Evolutionary conservation across 2,888 invertebrate genomes (phyloP).

Genomic region (Zelleria hepariella): DNA sequence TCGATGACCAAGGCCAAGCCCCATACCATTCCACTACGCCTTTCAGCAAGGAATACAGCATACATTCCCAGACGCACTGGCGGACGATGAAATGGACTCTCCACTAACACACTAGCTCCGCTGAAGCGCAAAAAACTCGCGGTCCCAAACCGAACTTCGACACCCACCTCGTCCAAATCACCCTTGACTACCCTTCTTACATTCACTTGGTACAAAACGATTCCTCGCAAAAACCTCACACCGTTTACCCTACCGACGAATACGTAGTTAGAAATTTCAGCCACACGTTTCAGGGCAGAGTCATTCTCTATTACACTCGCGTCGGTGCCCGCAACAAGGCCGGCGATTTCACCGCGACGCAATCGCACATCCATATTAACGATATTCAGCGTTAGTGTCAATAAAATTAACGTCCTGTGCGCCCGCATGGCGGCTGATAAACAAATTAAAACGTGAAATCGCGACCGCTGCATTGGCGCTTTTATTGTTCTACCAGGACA

Average conservation of each 20-base stretch:
- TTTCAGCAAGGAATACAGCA: conserved; percentile 53
- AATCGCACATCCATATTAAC: conserved; percentile 15
- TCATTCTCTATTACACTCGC: conserved; percentile 30
- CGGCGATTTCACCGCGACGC: not conserved
- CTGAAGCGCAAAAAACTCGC: conserved; percentile 43
- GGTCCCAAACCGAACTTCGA: conserved; percentile 37
- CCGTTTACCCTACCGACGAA: conserved; percentile 54
- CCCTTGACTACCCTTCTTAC: conserved; percentile 56
- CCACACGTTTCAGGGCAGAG: conserved; percentile 25
- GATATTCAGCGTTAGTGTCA: conserved; percentile 27
- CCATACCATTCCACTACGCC: conserved; percentile 20
- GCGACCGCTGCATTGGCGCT: conserved; percentile 14
- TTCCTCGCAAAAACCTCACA: conserved; percentile 33
- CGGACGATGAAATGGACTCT: conserved; percentile 35
- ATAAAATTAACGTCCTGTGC: conserved; percentile 26
- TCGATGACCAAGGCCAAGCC: conserved; percentile 42
- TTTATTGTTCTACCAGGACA: conserved; percentile 13
- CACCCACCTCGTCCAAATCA: conserved; percentile 50
- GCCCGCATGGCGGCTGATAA: conserved; percentile 26
- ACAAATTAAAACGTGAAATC: conserved; percentile 3
- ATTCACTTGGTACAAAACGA: conserved; percentile 48
- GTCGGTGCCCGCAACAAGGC: not conserved
- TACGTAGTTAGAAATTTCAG: conserved; percentile 48
- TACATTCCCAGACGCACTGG: conserved; percentile 44
- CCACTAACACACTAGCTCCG: conserved; percentile 47